These are phyloP conservation scores for Ahaetulla prasina DNA, from an alignment of 2,113 vertebrate species.

Conservation along the genomic window DNA sequence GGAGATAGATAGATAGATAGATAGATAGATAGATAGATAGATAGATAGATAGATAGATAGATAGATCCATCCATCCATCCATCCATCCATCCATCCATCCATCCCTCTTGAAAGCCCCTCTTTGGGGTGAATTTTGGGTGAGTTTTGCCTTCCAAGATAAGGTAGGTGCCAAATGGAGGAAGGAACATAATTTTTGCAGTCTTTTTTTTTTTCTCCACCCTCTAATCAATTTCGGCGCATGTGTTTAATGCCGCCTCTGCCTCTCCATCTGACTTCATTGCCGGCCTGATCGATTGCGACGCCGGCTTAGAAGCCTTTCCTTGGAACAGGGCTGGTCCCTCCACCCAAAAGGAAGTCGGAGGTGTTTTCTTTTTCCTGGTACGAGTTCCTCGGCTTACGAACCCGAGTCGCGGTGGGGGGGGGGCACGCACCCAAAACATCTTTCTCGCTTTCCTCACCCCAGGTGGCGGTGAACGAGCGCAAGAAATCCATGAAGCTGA, in stretches of 20 bases:
- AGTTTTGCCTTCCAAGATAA: neutral
- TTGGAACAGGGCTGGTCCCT: neutral
- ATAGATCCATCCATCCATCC: too few species aligned
- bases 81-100: neutral
- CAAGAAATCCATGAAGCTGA: slow-evolving; percentile 71
- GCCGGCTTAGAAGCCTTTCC: neutral
- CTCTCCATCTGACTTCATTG: neutral
- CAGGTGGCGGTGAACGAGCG: slow-evolving; percentile 70
- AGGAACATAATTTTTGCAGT: too few species aligned
- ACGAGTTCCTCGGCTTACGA: neutral
- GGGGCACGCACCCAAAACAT: too few species aligned
- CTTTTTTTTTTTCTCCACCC: too few species aligned
- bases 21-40: too few species aligned
- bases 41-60: too few species aligned
- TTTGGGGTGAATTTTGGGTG: neutral
- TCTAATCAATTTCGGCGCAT: neutral
- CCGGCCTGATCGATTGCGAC: neutral
- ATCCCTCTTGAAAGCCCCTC: neutral
- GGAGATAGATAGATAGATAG: too few species aligned
- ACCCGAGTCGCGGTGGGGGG: fast-evolving
- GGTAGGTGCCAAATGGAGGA: neutral
- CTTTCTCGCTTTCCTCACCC: neutral
- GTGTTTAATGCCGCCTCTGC: neutral
- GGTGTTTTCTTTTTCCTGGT: neutral
- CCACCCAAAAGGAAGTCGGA: neutral